phyloP scores from a whole-genome alignment of 2,888 invertebrate species.

The Tetheella fluctuosa region DNA sequence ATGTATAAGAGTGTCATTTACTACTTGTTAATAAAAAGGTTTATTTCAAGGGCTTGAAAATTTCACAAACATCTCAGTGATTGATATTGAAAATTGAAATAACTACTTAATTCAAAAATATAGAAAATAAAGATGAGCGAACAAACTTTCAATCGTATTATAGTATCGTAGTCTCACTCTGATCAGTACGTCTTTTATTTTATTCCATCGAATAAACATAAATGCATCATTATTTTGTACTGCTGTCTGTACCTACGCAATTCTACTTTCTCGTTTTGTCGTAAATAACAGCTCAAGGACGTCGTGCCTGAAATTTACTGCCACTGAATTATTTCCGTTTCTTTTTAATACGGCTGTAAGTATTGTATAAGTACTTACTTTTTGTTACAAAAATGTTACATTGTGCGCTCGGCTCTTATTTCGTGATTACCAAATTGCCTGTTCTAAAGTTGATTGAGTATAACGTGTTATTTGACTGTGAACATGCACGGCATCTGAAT shows the following conservation, averaged over 20 bases:
- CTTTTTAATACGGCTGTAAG: constrained; percentile 1
- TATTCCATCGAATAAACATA: background rate
- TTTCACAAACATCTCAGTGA: background rate
- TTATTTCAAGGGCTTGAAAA: background rate
- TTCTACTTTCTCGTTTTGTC: constrained; percentile 6
- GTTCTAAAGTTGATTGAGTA: background rate
- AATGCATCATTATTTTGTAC: background rate
- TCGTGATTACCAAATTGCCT: background rate
- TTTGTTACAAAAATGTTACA: background rate
- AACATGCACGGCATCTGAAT: too few relatives aligned
- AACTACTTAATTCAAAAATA: background rate
- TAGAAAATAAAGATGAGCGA: background rate
- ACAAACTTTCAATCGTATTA: too few relatives aligned
- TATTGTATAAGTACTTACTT: constrained; percentile 2
- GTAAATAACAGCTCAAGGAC: constrained; percentile 8
- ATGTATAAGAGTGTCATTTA: constrained; percentile 24
- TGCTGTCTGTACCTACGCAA: constrained; percentile 6
- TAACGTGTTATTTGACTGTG: background rate
- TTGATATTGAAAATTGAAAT: background rate
- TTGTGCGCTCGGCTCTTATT: background rate
- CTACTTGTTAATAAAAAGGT: constrained; percentile 26
- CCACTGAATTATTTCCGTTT: constrained; percentile 9
- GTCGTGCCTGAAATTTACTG: constrained; percentile 7
- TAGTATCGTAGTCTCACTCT: too few relatives aligned
- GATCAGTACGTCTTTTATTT: background rate